phyloP scores from a whole-genome alignment of 2,113 vertebrate species.

The Regulus satrapa region DNA sequence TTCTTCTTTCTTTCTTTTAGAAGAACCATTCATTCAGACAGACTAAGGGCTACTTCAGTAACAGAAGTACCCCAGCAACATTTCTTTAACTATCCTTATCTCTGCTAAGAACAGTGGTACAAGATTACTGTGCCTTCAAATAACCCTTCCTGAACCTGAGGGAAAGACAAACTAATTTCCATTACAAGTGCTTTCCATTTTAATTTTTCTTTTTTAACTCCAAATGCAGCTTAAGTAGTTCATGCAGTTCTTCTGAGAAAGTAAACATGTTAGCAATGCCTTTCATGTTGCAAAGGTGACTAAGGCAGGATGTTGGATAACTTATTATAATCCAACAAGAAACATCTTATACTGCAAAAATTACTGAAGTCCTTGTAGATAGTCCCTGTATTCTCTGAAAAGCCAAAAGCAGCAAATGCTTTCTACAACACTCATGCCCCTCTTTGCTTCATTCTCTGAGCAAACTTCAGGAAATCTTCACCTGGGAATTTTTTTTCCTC shows the following conservation, averaged over 20 bases:
- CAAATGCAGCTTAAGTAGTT: not conserved
- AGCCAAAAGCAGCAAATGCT: not conserved
- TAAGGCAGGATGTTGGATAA: not conserved
- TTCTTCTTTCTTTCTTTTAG: too few species aligned
- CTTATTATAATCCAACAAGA: not conserved
- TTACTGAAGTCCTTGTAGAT: not conserved
- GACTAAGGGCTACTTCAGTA: not conserved
- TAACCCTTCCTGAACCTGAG: not conserved
- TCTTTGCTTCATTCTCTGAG: not conserved
- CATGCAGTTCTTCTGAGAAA: not conserved
- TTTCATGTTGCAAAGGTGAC: not conserved
- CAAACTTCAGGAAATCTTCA: not conserved
- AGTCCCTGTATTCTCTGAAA: not conserved
- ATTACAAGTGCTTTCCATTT: not conserved
- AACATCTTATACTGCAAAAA: not conserved
- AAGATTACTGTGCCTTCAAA: not conserved
- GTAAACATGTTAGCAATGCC: not conserved
- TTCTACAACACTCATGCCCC: not conserved
- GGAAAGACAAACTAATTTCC: not conserved
- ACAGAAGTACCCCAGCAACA: not conserved
- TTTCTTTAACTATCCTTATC: not conserved
- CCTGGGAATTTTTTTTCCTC: not conserved
- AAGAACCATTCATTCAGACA: not conserved
- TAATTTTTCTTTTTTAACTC: not conserved
- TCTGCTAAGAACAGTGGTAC: not conserved